Evolutionary conservation across 2,888 invertebrate genomes (phyloP).

Genomic region (Eupithecia dodoneata): DNA sequence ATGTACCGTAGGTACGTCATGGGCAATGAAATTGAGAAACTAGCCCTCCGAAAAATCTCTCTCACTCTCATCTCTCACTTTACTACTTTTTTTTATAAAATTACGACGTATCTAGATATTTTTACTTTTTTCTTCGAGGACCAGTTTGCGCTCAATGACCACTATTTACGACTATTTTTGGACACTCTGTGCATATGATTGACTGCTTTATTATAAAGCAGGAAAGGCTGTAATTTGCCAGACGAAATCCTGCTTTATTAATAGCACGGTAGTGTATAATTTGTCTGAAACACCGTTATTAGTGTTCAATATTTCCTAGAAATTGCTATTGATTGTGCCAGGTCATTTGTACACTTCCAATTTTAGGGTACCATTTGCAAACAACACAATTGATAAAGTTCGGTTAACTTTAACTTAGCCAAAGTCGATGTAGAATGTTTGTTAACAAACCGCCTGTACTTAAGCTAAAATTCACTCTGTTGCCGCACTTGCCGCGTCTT

Average conservation of each 20-base stretch:
- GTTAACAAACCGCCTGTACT: no score
- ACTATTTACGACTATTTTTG: slow-evolving; percentile 24
- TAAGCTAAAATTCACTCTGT: no score
- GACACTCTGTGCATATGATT: slow-evolving; percentile 27
- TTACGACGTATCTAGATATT: neutral
- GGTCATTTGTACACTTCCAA: slow-evolving; percentile 29
- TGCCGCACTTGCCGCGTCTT: no score
- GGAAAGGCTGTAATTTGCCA: slow-evolving; percentile 34
- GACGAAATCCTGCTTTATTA: slow-evolving; percentile 26
- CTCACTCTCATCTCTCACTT: no score
- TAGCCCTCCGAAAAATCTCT: neutral
- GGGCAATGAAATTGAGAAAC: no score
- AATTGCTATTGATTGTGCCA: slow-evolving; percentile 33
- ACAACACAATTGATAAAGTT: neutral
- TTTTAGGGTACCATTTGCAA: slow-evolving; percentile 13
- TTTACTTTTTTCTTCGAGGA: neutral
- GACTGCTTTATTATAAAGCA: slow-evolving; percentile 35
- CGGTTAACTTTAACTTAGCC: no score
- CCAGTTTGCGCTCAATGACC: slow-evolving; percentile 2
- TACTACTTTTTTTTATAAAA: no score
- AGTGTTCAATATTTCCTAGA: slow-evolving; percentile 32
- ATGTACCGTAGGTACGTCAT: no score
- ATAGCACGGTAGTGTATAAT: neutral
- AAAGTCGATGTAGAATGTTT: no score
- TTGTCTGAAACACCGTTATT: slow-evolving; percentile 31